Evolutionary conservation across 92 coral and sea anemone genomes (phyloP).

Genomic region (Epizoanthus scotinus): DNA sequence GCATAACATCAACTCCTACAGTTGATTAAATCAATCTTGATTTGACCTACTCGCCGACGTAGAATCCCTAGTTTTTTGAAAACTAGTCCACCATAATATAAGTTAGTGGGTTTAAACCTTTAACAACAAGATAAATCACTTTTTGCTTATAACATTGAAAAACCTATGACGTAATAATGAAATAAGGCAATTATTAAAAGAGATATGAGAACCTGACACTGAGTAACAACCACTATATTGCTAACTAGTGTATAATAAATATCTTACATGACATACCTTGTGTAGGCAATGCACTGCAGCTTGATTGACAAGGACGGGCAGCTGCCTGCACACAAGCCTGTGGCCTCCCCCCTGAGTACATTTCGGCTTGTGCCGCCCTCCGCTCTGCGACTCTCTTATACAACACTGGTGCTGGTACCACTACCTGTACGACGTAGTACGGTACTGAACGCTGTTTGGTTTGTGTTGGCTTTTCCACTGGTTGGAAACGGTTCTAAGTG

Average conservation of each 20-base stretch:
- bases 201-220: too few species aligned
- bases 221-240: too few species aligned
- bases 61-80: too few species aligned
- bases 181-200: too few species aligned
- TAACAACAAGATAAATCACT: too few species aligned
- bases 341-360: background rate
- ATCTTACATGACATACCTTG: background rate
- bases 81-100: too few species aligned
- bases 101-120: too few species aligned
- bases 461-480: background rate
- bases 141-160: too few species aligned
- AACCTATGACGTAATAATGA: too few species aligned
- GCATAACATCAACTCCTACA: too few species aligned
- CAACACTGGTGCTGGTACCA: constrained; percentile 32
- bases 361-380: constrained; percentile 8
- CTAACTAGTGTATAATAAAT: background rate
- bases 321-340: background rate
- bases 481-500: constrained; percentile 15
- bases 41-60: too few species aligned
- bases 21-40: too few species aligned
- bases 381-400: constrained; percentile 26
- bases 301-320: background rate
- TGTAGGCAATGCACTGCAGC: background rate
- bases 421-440: constrained; percentile 22
- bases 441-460: constrained; percentile 5